phyloP scores from a whole-genome alignment of 2,113 vertebrate genomes.

The Charadrius vociferus region DNA sequence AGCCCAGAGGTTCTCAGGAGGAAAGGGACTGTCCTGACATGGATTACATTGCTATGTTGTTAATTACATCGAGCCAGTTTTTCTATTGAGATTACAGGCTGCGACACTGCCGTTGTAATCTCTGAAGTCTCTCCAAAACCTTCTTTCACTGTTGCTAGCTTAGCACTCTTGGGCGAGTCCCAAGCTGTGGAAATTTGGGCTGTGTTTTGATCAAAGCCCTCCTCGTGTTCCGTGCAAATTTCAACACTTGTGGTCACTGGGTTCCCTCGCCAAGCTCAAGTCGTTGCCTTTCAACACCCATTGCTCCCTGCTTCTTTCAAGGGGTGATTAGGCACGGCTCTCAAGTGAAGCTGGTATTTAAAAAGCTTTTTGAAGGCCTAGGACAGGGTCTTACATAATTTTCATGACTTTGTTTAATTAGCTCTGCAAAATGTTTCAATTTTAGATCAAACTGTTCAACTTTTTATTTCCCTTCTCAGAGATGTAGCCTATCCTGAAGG shows the following conservation, averaged over 20 bases:
- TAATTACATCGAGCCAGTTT: not conserved
- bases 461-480: not conserved
- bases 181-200: not conserved
- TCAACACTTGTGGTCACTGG: not conserved
- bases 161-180: not conserved
- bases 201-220: conserved; percentile 29
- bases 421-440: not conserved
- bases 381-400: not conserved
- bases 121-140: conserved; percentile 24
- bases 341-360: not conserved
- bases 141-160: not conserved
- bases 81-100: not conserved
- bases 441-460: not conserved
- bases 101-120: not conserved
- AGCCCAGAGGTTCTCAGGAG: not conserved
- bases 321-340: not conserved
- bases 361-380: conserved; percentile 3
- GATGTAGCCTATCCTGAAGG: not conserved
- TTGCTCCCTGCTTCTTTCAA: not conserved
- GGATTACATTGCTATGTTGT: not conserved
- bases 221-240: not conserved
- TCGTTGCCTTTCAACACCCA: conserved; percentile 2
- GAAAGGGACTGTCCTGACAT: not conserved
- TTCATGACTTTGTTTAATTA: not conserved
- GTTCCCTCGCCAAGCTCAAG: not conserved